A percentile compares a stretch with the other conserved stretches of the same genome.
Conservation (phyloP, 2,113 vertebrate genomes). For the Porphyrio hochstetteri region DNA sequence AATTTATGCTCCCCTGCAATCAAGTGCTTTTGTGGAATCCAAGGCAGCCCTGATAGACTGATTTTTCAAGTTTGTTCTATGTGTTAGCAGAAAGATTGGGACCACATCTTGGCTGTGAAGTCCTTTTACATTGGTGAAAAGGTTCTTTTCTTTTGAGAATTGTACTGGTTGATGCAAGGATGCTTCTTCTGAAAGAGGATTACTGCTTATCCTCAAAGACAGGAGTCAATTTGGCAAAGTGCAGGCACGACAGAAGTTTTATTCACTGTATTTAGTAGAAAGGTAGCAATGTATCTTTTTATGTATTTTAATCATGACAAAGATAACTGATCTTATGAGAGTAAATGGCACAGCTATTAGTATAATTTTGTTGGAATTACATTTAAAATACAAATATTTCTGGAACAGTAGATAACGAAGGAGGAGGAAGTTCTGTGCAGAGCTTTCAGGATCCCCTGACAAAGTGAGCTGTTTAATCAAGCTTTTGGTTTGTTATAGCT, state of each 20-base stretch:
- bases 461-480: neutral
- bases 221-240: neutral
- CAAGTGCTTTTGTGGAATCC: neutral
- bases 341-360: neutral
- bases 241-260: neutral
- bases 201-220: neutral
- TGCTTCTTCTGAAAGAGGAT: neutral
- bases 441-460: neutral
- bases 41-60: neutral
- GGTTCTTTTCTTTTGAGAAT: neutral
- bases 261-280: neutral
- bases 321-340: neutral
- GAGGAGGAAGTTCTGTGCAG: neutral
- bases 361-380: constrained; percentile 1
- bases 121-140: constrained; percentile 1
- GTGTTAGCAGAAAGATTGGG: neutral
- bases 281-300: neutral
- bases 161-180: neutral
- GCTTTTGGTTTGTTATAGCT: neutral
- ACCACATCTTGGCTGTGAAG: neutral
- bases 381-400: neutral
- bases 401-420: neutral
- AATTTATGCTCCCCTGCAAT: constrained; percentile 6
- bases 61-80: neutral
- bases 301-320: neutral